phyloP scores from a whole-genome alignment of 23 tunicate genomes.

The Diplosoma virens region DNA sequence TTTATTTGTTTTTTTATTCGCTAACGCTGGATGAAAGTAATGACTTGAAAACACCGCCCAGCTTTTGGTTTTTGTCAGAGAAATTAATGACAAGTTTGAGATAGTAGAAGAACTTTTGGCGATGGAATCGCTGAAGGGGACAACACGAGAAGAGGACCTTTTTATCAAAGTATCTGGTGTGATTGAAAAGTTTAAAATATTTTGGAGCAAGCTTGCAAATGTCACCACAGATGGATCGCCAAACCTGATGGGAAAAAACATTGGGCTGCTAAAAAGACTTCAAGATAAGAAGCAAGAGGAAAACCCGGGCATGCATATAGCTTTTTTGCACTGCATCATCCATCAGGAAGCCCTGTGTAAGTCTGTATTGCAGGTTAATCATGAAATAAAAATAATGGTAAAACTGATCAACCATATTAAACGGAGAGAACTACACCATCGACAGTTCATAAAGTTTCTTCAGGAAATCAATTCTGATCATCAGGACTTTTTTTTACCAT shows the following conservation, averaged over 20 bases:
- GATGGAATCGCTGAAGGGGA: conserved; percentile 13
- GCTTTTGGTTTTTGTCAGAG: conserved; percentile 39
- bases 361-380: conserved; percentile 14
- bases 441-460: no score
- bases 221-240: conserved; percentile 42
- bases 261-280: conserved; percentile 19
- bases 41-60: conserved; percentile 25
- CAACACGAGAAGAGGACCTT: conserved; percentile 21
- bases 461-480: no score
- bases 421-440: conserved; percentile 12
- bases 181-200: conserved; percentile 3
- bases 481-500: no score
- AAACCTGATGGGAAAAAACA: conserved; percentile 24
- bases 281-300: conserved; percentile 20
- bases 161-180: conserved; percentile 8
- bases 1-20: conserved; percentile 5
- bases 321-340: conserved; percentile 28
- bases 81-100: conserved; percentile 28
- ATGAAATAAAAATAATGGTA: conserved; percentile 15
- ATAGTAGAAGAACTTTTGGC: conserved; percentile 34
- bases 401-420: conserved; percentile 16
- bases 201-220: conserved; percentile 7
- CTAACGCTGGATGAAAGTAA: conserved; percentile 21
- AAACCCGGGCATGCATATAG: conserved; percentile 19
- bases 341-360: conserved; percentile 23